These are phyloP conservation scores for Gymnoscopelus microlampas DNA, from an alignment of 2,797 vertebrate genomes.

Conservation along the genomic window DNA sequence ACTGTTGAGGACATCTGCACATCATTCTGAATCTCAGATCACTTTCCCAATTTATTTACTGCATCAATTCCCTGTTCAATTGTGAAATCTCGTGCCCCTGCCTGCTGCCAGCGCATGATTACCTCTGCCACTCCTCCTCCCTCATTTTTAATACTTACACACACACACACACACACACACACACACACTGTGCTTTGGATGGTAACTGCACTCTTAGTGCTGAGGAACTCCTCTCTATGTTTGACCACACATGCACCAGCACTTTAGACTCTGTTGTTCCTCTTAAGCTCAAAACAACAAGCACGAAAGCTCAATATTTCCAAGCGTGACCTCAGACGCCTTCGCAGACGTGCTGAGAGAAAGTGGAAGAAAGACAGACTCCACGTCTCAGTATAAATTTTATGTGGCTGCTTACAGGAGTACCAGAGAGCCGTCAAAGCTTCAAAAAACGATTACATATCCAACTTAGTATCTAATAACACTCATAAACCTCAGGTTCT, in stretches of 20 bases:
- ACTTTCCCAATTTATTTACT: conserved; percentile 10
- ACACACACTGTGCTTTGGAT: neutral
- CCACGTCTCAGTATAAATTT: neutral
- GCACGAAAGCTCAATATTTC: conserved; percentile 3
- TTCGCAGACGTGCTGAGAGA: neutral
- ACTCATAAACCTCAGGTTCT: conserved; percentile 16
- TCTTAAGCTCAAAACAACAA: neutral
- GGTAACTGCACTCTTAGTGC: neutral
- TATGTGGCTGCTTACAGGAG: neutral
- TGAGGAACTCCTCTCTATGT: neutral
- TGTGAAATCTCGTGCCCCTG: neutral
- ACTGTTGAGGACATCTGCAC: neutral
- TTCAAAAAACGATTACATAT: conserved; percentile 7
- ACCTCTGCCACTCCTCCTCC: neutral
- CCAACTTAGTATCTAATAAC: neutral
- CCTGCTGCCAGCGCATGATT: neutral
- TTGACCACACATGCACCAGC: neutral
- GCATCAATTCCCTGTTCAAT: neutral
- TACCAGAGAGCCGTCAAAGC: conserved; percentile 6
- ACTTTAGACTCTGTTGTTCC: conserved; percentile 15
- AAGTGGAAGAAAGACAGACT: conserved; percentile 25
- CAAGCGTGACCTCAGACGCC: neutral
- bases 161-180: no score
- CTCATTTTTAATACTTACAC: neutral
- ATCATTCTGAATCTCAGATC: conserved; percentile 2